A percentile compares a stretch with the other conserved stretches of the same genome.
Evolutionary conservation across 2,888 invertebrate genomes (phyloP).

Genomic region (Drosophila cognata): DNA sequence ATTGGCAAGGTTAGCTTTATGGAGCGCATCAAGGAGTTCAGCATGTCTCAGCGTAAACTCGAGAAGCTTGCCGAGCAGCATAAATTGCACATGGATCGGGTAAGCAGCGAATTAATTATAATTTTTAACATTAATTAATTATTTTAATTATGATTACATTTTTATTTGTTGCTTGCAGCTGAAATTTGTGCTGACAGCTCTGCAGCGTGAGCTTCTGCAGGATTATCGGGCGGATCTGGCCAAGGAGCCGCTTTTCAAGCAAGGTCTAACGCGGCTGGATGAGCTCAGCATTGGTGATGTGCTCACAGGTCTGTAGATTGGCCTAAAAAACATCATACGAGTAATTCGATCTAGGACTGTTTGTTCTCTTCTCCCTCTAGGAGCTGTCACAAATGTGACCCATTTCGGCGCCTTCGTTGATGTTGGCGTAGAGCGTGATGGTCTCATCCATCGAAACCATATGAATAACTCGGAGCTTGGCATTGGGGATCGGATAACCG

Average conservation of each 20-base stretch:
- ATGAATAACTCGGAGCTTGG: conserved; percentile 87
- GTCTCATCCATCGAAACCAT: conserved; percentile 89
- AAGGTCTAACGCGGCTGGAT: conserved; percentile 89
- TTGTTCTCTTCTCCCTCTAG: conserved; percentile 74
- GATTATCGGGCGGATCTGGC: conserved; percentile 90
- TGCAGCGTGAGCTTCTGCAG: conserved; percentile 86
- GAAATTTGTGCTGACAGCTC: conserved; percentile 87
- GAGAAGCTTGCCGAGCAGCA: conserved; percentile 86
- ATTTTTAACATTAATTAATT: accelerated
- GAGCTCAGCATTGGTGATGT: conserved; percentile 88
- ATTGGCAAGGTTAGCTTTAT: conserved; percentile 85
- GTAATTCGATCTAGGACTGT: neutral
- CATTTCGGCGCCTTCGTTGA: conserved; percentile 97
- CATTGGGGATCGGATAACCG: conserved; percentile 90
- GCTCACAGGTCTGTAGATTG: conserved; percentile 86
- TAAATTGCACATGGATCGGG: conserved; percentile 87
- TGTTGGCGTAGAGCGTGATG: conserved; percentile 90
- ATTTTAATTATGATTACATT: neutral
- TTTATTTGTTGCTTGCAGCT: conserved; percentile 65
- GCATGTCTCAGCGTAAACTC: conserved; percentile 60
- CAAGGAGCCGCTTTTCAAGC: conserved; percentile 90
- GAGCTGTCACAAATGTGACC: conserved; percentile 93
- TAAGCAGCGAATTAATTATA: conserved; percentile 77
- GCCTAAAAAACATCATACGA: neutral
- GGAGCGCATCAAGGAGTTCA: conserved; percentile 77